Evolutionary conservation across 2,888 invertebrate species (phyloP).

Genomic region (Rhyacophila evoluta): DNA sequence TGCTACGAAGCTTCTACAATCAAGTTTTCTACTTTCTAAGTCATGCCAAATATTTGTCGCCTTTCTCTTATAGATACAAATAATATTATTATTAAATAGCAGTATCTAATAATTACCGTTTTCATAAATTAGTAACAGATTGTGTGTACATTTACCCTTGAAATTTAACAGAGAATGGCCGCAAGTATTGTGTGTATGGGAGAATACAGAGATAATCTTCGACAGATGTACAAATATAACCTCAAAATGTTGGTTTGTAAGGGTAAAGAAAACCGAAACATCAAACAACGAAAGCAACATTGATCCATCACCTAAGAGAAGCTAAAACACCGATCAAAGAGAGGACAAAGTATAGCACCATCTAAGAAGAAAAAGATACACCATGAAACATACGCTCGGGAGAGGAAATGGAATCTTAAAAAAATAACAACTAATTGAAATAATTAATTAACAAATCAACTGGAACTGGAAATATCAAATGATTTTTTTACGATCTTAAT

Average conservation of each 20-base stretch:
- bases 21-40: conserved; percentile 31
- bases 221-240: conserved; percentile 7
- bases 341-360: conserved; percentile 33
- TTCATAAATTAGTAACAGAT: neutral
- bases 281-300: conserved; percentile 52
- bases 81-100: neutral
- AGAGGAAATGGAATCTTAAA: too few relatives aligned
- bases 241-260: neutral
- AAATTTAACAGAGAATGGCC: conserved; percentile 41
- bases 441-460: too few relatives aligned
- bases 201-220: conserved; percentile 20
- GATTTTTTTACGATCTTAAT: too few relatives aligned
- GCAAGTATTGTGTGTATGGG: conserved; percentile 40
- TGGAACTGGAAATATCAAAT: too few relatives aligned
- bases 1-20: conserved; percentile 45
- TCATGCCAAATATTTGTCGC: conserved; percentile 50
- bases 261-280: conserved; percentile 35
- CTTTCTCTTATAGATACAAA: conserved; percentile 39
- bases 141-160: neutral
- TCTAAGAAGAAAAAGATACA: conserved; percentile 37
- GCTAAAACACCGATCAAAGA: conserved; percentile 52
- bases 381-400: conserved; percentile 4
- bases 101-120: conserved; percentile 17
- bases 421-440: too few relatives aligned
- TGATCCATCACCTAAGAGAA: conserved; percentile 52